Evolutionary conservation across 2,888 invertebrate genomes (phyloP).

Genomic region (Biston stratarius): DNA sequence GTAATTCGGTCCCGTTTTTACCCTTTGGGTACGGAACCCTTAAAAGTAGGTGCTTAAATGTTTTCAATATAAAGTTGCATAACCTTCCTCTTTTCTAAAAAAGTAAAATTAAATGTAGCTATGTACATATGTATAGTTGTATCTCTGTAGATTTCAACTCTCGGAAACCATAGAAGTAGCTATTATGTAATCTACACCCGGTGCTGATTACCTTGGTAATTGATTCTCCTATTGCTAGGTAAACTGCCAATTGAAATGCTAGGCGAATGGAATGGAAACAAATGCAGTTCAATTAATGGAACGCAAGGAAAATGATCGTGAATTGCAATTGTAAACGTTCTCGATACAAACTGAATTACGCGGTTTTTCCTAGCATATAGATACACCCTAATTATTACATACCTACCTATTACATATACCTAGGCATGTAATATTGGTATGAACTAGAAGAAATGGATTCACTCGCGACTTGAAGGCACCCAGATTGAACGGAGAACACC

Average conservation of each 20-base stretch:
- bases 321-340: neutral
- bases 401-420: no score
- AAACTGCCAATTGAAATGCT: slow-evolving; percentile 10
- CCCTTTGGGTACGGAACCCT: no score
- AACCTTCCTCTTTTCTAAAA: no score
- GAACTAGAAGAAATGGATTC: no score
- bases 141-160: neutral
- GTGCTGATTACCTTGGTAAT: slow-evolving; percentile 45
- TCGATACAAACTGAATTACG: neutral
- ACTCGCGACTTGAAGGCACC: no score
- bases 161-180: neutral
- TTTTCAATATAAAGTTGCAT: no score
- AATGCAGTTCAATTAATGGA: slow-evolving; percentile 12
- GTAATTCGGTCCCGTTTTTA: no score
- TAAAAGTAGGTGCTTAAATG: no score
- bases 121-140: neutral
- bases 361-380: neutral
- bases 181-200: neutral
- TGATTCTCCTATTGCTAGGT: slow-evolving; percentile 38
- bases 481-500: no score
- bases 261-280: slow-evolving; percentile 17
- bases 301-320: slow-evolving; percentile 4
- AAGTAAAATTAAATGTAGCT: no score
- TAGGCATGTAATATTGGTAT: no score
- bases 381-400: no score